phyloP scores from a whole-genome alignment of 2,888 invertebrate genomes.

The Adela reaumurella region DNA sequence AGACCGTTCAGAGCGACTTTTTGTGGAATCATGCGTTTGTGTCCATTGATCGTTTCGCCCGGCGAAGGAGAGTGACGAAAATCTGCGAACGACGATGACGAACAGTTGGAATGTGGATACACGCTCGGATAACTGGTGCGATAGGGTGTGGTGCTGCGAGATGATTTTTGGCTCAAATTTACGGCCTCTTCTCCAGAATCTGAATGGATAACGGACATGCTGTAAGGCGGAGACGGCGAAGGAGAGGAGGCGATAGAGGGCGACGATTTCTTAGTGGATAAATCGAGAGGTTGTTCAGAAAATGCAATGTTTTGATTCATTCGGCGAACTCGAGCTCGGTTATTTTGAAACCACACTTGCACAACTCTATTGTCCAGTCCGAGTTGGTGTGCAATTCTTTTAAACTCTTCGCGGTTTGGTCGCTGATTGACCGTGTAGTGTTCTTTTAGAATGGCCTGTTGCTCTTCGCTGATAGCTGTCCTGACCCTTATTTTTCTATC shows the following conservation, averaged over 20 bases:
- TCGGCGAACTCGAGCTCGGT: conserved; percentile 82
- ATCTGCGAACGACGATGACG: conserved; percentile 50
- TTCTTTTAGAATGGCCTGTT: conserved; percentile 82
- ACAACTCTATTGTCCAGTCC: conserved; percentile 77
- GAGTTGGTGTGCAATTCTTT: conserved; percentile 76
- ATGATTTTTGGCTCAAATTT: conserved; percentile 71
- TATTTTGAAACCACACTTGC: conserved; percentile 97
- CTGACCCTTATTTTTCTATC: conserved; percentile 86
- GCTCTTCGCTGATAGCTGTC: conserved; percentile 92
- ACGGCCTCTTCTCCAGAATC: conserved; percentile 70
- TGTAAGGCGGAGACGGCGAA: conserved; percentile 58
- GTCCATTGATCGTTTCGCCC: conserved; percentile 30
- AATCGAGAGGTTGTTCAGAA: conserved; percentile 82
- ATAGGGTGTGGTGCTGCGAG: conserved; percentile 60
- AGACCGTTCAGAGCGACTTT: conserved; percentile 25
- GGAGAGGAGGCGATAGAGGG: conserved; percentile 56
- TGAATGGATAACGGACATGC: conserved; percentile 60
- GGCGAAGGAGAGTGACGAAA: conserved; percentile 51
- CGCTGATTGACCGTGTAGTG: conserved; percentile 88
- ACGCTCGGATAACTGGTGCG: conserved; percentile 43
- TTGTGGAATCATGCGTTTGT: conserved; percentile 30
- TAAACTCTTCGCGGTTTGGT: conserved; percentile 91
- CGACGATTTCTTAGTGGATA: conserved; percentile 77
- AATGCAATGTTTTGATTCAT: conserved; percentile 39
- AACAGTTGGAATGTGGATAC: conserved; percentile 61